A percentile compares a stretch with the other conserved stretches of the same genome.
phyloP scores from a whole-genome alignment of 2,113 vertebrate genomes.

The Petrocephalus zakoni region DNA sequence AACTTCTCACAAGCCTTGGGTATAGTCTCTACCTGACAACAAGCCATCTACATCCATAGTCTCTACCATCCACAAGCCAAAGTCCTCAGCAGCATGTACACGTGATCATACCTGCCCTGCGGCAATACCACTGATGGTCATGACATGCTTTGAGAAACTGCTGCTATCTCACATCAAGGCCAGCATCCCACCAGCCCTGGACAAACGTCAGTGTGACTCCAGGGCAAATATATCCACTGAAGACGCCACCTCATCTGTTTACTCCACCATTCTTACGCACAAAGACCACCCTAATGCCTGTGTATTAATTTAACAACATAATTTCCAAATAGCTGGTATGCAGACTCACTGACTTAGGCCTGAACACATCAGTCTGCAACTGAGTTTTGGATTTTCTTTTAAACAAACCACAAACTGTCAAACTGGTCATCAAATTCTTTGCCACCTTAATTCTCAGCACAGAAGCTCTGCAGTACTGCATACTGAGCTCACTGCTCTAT shows the following conservation, averaged over 20 bases:
- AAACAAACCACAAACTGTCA: not conserved
- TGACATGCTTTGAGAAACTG: not conserved
- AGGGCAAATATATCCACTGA: not conserved
- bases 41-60: too few relatives aligned
- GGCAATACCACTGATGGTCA: not conserved
- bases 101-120: not conserved
- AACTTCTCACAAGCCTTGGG: not conserved
- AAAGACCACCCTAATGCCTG: not conserved
- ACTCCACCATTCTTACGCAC: not conserved
- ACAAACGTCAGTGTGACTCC: not conserved
- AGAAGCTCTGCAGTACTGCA: not conserved
- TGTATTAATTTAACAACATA: not conserved
- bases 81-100: not conserved
- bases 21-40: not conserved
- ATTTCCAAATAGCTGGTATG: not conserved
- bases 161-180: not conserved
- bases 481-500: not conserved
- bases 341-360: not conserved
- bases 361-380: not conserved
- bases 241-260: not conserved
- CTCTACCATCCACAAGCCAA: not conserved
- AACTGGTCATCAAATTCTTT: not conserved
- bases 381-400: not conserved
- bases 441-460: not conserved
- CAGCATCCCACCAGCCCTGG: not conserved